Conservation (phyloP, 2,888 invertebrate species). For the Eupithecia pulchellata region DNA sequence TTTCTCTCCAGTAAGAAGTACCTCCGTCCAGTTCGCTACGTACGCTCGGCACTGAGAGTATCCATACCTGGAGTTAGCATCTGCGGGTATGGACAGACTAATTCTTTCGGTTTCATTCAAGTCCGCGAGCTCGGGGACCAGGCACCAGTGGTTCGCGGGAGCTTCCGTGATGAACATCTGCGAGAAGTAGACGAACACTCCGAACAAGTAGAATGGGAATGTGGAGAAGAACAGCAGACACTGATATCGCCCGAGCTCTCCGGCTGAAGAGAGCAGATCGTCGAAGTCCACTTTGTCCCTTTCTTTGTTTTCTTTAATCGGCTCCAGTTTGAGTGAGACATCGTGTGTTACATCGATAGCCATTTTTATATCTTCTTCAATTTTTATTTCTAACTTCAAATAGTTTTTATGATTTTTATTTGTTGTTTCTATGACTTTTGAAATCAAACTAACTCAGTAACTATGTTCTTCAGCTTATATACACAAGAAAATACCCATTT, state of each 20-base stretch:
- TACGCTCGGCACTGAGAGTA: constrained; percentile 63
- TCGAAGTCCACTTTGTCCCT: constrained; percentile 50
- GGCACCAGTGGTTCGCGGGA: constrained; percentile 56
- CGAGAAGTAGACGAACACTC: constrained; percentile 51
- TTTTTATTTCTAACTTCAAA: neutral
- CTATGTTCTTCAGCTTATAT: constrained; percentile 21
- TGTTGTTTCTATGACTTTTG: constrained; percentile 19
- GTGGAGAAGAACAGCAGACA: constrained; percentile 51
- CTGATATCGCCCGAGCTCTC: constrained; percentile 55
- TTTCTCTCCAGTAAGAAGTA: constrained; percentile 49
- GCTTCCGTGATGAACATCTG: constrained; percentile 57
- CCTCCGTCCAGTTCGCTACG: constrained; percentile 63
- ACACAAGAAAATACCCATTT: constrained; percentile 6
- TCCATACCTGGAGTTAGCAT: constrained; percentile 55
- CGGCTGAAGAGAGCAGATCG: constrained; percentile 53
- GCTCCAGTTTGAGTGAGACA: constrained; percentile 21
- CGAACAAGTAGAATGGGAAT: constrained; percentile 54
- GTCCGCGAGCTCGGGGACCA: constrained; percentile 55
- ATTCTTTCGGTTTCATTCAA: constrained; percentile 50
- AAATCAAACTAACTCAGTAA: constrained; percentile 21
- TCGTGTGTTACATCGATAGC: constrained; percentile 34
- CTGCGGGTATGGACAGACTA: constrained; percentile 50
- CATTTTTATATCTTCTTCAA: constrained; percentile 34
- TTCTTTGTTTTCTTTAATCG: constrained; percentile 35
- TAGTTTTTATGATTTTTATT: neutral